Base-by-base conservation (phyloP, 2,888 invertebrate genomes). In the Dexiosoma caninum region DNA sequence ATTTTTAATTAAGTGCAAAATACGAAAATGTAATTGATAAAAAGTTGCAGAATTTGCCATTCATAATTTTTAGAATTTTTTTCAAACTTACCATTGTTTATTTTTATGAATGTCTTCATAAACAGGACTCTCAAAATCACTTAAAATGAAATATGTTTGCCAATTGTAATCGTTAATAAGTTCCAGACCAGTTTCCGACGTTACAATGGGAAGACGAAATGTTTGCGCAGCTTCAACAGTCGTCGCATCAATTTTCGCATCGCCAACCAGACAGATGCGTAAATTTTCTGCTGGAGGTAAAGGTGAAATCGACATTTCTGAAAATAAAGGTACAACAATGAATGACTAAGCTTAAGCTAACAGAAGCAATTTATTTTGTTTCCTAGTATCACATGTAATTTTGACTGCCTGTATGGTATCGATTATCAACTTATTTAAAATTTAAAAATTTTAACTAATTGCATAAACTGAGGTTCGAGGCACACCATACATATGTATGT, bases 101-200 rank as follows among this genome's bases (percentile, higher is more conserved):
- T 91, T 91, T 88, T 92, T 92, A 87, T 92, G 92, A 83, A 95
- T 91, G 81, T 90, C 91, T 82, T 93, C 92, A 87, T 92, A 95
- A 74, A 92, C 91, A 70, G 92, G 91, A 80, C 94, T 93, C 84
- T 94, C 93, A 88, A 96, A 96, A 84, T 93, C 92, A 57, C 93
- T 92, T 84, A 95, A 86, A 83, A 96, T 92, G 89, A 94, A 95
- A 85, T 94, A 92, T 59, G 94, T 94, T 85, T 93, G 92, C 89
- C 92, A 92, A 51, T 91, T 89, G 79, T 76, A 82, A 86, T 93
- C 93, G 79, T 92, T 91, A 79, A 92, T 85, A 87, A 92, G 92
- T 87, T 94, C 94, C 85, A 90, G 86, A 74, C 93, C 94, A 85
- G 92, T 92, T 87, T 92, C 91, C 83, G 94, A 94, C 83, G 91